Percentiles rank a stretch among this genome's conserved stretches.
Evolutionary conservation across 23 tunicate species (phyloP).

Genomic region (Ascidia mentula): DNA sequence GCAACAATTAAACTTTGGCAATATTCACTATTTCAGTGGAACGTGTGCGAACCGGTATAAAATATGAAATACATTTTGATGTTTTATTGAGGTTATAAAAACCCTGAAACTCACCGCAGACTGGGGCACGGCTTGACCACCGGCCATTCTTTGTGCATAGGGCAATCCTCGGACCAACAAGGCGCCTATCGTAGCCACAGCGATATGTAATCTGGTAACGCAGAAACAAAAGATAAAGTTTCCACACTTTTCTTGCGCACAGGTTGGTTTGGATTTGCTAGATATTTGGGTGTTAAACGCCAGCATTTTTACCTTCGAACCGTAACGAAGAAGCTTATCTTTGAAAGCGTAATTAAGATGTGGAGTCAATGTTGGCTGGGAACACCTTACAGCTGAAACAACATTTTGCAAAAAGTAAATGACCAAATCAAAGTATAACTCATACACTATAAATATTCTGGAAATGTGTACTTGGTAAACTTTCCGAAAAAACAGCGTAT

Average conservation of each 20-base stretch:
- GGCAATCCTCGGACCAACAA: background rate
- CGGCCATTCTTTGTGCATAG: background rate
- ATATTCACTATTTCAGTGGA: too few relatives aligned
- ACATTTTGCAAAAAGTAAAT: too few relatives aligned
- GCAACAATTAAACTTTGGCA: too few relatives aligned
- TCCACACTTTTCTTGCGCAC: too few relatives aligned
- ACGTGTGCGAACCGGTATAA: too few relatives aligned
- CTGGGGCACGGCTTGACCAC: background rate
- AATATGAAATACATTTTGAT: too few relatives aligned
- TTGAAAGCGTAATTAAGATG: background rate
- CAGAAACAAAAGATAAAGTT: background rate
- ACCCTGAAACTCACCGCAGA: background rate
- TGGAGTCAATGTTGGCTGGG: background rate
- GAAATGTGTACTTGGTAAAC: too few relatives aligned
- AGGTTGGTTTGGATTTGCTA: too few relatives aligned
- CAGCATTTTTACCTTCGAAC: background rate
- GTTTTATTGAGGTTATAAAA: background rate
- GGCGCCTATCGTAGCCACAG: background rate
- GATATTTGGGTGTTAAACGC: too few relatives aligned
- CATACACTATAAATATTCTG: too few relatives aligned
- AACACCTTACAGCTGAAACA: background rate
- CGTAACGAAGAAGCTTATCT: background rate
- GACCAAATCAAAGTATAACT: too few relatives aligned
- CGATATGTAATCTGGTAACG: background rate
- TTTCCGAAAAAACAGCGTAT: too few relatives aligned